Conservation (phyloP, 2,888 invertebrate species). For the Erpobdella octoculata region DNA sequence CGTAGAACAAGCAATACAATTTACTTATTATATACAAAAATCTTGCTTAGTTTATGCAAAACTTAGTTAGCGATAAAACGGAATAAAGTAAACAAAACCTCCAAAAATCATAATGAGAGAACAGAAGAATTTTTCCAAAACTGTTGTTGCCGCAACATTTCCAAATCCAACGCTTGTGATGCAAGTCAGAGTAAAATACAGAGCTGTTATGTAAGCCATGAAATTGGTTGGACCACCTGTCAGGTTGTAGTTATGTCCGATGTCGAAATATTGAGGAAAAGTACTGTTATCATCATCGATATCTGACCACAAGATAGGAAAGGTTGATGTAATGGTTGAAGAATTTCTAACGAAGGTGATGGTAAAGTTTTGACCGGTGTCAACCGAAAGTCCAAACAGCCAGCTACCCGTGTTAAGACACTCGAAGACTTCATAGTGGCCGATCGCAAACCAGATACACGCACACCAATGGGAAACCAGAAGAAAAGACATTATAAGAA, state of each 20-base stretch:
- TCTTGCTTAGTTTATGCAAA: too few relatives aligned
- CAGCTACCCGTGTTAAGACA: constrained; percentile 33
- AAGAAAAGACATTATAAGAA: constrained; percentile 93
- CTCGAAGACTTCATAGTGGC: constrained; percentile 54
- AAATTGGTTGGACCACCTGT: constrained; percentile 44
- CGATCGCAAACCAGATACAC: constrained; percentile 96
- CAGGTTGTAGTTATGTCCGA: constrained; percentile 18
- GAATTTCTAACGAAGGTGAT: background rate
- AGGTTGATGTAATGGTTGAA: background rate
- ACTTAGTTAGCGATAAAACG: too few relatives aligned
- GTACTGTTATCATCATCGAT: background rate
- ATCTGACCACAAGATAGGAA: background rate
- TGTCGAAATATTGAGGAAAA: too few relatives aligned
- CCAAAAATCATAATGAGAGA: constrained; percentile 99
- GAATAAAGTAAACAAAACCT: constrained; percentile 60
- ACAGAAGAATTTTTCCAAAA: constrained; percentile 86
- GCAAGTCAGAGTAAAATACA: constrained; percentile 99
- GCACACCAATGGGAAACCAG: constrained; percentile 98
- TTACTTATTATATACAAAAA: background rate
- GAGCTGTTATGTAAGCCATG: constrained; percentile 72
- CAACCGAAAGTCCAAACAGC: background rate
- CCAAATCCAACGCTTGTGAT: constrained; percentile 99
- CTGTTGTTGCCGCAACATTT: constrained; percentile 94
- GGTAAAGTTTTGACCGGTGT: background rate
- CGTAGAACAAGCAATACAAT: too few relatives aligned